Evolutionary conservation across 1,140 invertebrate genomes (phyloP).

Genomic region (Drosophila asahinai): DNA sequence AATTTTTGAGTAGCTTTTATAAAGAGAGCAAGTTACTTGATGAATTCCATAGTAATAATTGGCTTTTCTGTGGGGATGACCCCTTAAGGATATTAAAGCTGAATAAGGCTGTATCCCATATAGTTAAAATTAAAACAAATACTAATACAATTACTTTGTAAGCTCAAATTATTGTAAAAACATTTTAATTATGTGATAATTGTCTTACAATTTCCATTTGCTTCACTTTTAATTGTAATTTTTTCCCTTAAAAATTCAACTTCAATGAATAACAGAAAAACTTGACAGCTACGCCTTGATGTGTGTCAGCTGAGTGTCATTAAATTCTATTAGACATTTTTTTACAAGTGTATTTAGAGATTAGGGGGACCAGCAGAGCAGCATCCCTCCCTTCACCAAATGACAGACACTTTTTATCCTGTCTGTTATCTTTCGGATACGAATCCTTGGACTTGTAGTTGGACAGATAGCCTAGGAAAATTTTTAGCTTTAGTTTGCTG

Average conservation of each 20-base stretch:
- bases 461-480: constrained; percentile 48
- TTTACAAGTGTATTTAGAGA: constrained; percentile 41
- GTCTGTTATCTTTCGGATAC: constrained; percentile 40
- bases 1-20: neutral
- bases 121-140: no score
- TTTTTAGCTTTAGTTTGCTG: constrained; percentile 79
- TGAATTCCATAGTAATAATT: neutral
- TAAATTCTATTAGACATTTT: constrained; percentile 37
- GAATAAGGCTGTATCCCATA: no score
- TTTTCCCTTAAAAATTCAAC: neutral
- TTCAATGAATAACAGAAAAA: neutral
- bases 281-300: constrained; percentile 14
- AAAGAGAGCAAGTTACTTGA: no score
- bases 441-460: constrained; percentile 28
- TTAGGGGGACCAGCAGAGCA: constrained; percentile 21
- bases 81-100: no score
- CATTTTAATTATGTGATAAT: no score
- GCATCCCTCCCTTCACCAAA: neutral
- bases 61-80: neutral
- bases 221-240: neutral
- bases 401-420: constrained; percentile 44
- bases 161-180: no score
- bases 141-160: no score
- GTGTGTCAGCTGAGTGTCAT: constrained; percentile 26
- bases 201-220: neutral